Evolutionary conservation across 2,797 vertebrate genomes (phyloP).

Genomic region (Myotis planiceps): DNA sequence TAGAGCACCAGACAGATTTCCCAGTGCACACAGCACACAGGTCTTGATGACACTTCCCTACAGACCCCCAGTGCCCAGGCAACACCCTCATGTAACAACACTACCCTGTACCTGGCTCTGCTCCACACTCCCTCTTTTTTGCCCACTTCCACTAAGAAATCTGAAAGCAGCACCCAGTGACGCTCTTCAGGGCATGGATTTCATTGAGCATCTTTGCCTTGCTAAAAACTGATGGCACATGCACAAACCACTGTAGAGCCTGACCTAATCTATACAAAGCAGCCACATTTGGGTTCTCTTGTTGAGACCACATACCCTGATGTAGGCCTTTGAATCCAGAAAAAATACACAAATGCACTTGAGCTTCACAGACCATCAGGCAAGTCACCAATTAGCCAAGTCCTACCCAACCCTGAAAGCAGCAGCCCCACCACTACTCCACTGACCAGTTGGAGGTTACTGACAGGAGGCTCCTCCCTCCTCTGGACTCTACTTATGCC

Average conservation of each 20-base stretch:
- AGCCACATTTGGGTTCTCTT: not conserved
- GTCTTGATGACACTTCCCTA: not conserved
- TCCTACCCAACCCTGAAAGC: not conserved
- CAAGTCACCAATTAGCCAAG: not conserved
- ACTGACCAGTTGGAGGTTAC: not conserved
- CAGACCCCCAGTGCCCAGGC: conserved; percentile 45
- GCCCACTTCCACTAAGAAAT: not conserved
- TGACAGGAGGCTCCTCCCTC: not conserved
- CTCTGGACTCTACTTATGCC: not conserved
- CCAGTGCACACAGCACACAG: not conserved
- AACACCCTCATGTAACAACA: conserved; percentile 26
- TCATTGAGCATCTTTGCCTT: not conserved
- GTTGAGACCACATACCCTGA: not conserved
- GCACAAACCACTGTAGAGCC: not conserved
- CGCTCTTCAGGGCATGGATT: rapidly evolving
- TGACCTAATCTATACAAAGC: not conserved
- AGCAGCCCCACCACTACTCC: rapidly evolving
- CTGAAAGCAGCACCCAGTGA: not conserved
- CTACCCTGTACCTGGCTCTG: conserved; percentile 11
- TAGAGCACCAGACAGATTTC: rapidly evolving
- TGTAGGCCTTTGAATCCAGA: not conserved
- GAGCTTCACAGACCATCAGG: not conserved
- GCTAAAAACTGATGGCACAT: not conserved
- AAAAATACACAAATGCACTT: not conserved
- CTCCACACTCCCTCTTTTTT: not conserved